Conservation (phyloP, 2,113 vertebrate genomes). For the Actinemys pallida region DNA sequence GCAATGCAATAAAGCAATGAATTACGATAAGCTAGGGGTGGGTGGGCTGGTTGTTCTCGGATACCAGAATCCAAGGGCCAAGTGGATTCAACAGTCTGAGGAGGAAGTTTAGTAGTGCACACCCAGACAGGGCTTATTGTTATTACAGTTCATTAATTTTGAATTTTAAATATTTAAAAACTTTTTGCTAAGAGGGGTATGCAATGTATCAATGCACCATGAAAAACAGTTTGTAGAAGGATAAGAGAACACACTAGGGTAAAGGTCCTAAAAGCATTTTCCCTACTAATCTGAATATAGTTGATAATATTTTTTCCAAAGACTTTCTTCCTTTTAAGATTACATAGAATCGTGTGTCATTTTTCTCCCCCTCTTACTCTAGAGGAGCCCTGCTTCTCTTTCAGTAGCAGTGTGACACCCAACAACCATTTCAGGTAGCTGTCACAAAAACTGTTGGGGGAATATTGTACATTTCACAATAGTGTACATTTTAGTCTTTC, state of each 20-base stretch:
- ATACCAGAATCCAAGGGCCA: background rate
- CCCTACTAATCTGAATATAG: no score
- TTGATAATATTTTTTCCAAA: background rate
- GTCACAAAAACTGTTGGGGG: background rate
- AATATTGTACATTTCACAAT: background rate
- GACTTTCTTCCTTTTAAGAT: background rate
- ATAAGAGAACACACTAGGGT: background rate
- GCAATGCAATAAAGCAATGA: background rate
- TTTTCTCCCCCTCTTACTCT: background rate
- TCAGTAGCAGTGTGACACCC: background rate
- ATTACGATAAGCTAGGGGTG: no score
- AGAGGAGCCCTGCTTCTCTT: background rate
- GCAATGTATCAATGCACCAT: background rate
- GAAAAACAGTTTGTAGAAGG: background rate
- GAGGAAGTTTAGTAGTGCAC: background rate
- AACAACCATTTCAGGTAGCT: background rate
- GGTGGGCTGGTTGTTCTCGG: no score
- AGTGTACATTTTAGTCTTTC: background rate
- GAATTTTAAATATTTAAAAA: background rate
- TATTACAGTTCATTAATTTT: no score
- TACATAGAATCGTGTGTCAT: background rate
- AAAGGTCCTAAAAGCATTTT: no score
- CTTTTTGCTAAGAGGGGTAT: background rate
- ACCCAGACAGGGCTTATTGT: no score
- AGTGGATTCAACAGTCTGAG: background rate